These are phyloP conservation scores for Agrotis segetum DNA, from an alignment of 2,888 invertebrate genomes.

Conservation along the genomic window DNA sequence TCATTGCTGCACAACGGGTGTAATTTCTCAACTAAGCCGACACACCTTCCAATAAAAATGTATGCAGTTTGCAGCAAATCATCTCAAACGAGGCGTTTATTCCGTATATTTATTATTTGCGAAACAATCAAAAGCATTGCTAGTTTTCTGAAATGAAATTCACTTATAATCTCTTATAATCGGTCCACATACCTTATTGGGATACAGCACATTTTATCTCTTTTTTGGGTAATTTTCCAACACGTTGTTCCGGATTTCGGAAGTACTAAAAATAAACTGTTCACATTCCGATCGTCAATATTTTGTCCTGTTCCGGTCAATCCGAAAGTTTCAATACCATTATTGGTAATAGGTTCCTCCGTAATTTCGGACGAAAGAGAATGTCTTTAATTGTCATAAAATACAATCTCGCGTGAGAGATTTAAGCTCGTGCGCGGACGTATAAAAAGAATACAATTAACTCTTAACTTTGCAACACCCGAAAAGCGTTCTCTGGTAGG, in stretches of 20 bases:
- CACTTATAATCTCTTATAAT: slow-evolving; percentile 15
- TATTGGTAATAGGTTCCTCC: slow-evolving; percentile 53
- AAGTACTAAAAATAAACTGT: slow-evolving; percentile 48
- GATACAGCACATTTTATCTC: slow-evolving; percentile 2
- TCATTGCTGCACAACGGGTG: slow-evolving; percentile 64
- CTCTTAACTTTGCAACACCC: slow-evolving; percentile 81
- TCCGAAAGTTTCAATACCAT: slow-evolving; percentile 58
- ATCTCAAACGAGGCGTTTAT: slow-evolving; percentile 47
- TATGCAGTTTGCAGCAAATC: slow-evolving; percentile 52
- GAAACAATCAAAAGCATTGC: slow-evolving; percentile 8
- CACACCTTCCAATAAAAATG: slow-evolving; percentile 63
- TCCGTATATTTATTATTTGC: slow-evolving; percentile 17
- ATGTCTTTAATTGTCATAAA: slow-evolving; percentile 75
- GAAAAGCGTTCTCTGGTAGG: slow-evolving; percentile 76
- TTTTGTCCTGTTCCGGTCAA: slow-evolving; percentile 56
- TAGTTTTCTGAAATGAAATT: slow-evolving; percentile 20
- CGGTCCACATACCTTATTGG: neutral
- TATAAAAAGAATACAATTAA: slow-evolving; percentile 77
- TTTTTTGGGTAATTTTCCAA: slow-evolving; percentile 29
- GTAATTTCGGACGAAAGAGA: slow-evolving; percentile 62
- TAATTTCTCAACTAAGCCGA: slow-evolving; percentile 67
- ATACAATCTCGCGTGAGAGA: slow-evolving; percentile 71
- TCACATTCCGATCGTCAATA: slow-evolving; percentile 34
- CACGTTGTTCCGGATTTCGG: slow-evolving; percentile 53
- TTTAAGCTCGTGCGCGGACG: slow-evolving; percentile 72